Percentiles rank a stretch among this genome's conserved stretches.
Conservation (phyloP, 2,797 vertebrate genomes). For the Peromyscus attwateri region DNA sequence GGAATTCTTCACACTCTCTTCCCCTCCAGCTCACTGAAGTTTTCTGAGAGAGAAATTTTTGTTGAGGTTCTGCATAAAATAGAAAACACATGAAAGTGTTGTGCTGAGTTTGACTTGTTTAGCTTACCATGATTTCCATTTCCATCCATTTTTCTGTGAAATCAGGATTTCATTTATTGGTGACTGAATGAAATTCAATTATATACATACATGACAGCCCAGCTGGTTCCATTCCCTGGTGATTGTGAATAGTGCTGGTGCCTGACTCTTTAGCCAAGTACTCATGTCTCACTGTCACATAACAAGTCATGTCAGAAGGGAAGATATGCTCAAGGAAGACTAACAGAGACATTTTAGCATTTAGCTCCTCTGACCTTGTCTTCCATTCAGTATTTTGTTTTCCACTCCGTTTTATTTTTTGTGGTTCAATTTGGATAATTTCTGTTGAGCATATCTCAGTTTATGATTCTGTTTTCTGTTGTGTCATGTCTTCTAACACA, state of each 20-base stretch:
- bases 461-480: background rate
- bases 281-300: background rate
- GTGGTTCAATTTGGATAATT: background rate
- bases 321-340: background rate
- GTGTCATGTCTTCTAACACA: background rate
- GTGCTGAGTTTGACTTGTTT: background rate
- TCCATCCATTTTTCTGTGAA: background rate
- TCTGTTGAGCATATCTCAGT: background rate
- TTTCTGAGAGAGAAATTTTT: background rate
- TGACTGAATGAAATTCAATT: background rate
- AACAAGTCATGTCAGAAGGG: background rate
- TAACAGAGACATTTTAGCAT: background rate
- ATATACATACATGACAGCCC: background rate
- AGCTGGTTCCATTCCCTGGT: background rate
- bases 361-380: background rate
- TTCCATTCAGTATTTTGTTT: constrained; percentile 25
- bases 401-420: background rate
- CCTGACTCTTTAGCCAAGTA: background rate
- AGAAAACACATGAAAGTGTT: background rate
- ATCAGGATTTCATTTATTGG: background rate
- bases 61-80: background rate
- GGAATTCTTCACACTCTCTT: background rate
- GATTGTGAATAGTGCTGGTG: background rate
- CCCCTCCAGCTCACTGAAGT: background rate
- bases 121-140: background rate